Evolutionary conservation across 2,797 vertebrate genomes (phyloP), one percentile per base, ranked within the genome.

Genomic region (Epinephelus malabaricus): DNA sequence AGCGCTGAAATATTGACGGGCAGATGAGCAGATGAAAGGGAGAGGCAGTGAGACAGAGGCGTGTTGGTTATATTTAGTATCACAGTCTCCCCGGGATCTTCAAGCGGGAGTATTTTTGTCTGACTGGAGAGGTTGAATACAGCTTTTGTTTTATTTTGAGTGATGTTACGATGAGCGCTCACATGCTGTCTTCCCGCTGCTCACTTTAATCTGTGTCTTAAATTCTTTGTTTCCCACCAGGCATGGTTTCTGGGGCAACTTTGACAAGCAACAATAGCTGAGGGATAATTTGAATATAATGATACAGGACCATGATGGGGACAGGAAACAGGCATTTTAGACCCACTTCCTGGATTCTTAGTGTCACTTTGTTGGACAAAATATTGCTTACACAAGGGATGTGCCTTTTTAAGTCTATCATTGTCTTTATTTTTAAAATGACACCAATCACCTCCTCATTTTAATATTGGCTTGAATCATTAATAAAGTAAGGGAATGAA

Each of bases 31-130:
- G 79, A 89, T 85, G 82, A 87, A 75, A 81, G 72, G 27, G 25
- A 73, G 73, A 63, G 30, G 30, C 68, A 54, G 81, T 3, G 61
- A 46, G 77, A 76, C 65, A 69, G 87, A 65, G 69, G 73, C 51
- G 49, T 64, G 58, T 6, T 76, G 53, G 71, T 83, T 92, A 92
- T 90, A 90, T 92, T 92, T 92, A 92, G 90, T 30, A 81, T 38
- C 85, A 59, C 78, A 58, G 69, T 77, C 86, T 87, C 87, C 12
- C 21, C 2, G 70, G 88, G 78, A 87, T 78, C 75, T 85, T 90
- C 73, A 85, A 69, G 76, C 58, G 0, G 17, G 68, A 70, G 58
- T 90, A 92, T 88, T 93, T 92, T 82, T 61, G 78, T 88, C 86
- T 88, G 88, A 86, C 81, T 74, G 75, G 67, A 79, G 78, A 86